Base-by-base conservation (phyloP, 2,113 vertebrate species). In the Andinoacara biseriatus region DNA sequence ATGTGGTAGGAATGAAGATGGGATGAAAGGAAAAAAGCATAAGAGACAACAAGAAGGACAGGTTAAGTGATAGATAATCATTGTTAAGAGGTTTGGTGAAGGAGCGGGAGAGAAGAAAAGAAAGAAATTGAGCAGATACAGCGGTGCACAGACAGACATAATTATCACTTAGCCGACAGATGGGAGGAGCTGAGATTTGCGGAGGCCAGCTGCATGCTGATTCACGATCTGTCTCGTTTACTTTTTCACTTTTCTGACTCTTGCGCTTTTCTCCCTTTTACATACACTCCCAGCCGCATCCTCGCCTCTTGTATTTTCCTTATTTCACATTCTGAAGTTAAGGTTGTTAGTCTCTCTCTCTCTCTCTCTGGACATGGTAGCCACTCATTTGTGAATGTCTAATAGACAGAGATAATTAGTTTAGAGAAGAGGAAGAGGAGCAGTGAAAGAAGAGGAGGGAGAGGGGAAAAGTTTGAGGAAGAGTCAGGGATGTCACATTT, bases 351-450 rank as follows among this genome's bases (percentile, higher is more conserved):
- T n/a, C 35, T 56, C 10, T 15, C 15, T 46, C 20, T 49, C 24
- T 31, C 22, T 69, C n/a, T 69, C 58, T n/a, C n/a, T n/a, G n/a
- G 43, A 46, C 10, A 5, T 13, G 52, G 76, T 9, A 31, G 49
- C 67, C 54, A 31, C 35, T 11, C 33, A 82, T 79, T 76, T 79
- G 56, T 57, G 38, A 77, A 29, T 7, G 15, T 62, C 49, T 67
- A 57, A 31, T 35, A 80, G 59, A 84, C n/a, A 35, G 29, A 83
- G 40, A 22, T 81, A 84, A 82, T 84, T 81, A 82, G 79, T 65
- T 63, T 83, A 57, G 59, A 89, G 20, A 80, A 60, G 38, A 75
- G 20, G n/a, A 20, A 49, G 31, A 79, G 38, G 9, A 76, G 43
- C 43, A 72, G 26, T 31, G 60, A 35, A 57, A 7, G 35, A 58